Percentiles rank a stretch among this genome's conserved stretches.
phyloP scores from a whole-genome alignment of 2,797 vertebrate species.

The Garrulus glandarius region DNA sequence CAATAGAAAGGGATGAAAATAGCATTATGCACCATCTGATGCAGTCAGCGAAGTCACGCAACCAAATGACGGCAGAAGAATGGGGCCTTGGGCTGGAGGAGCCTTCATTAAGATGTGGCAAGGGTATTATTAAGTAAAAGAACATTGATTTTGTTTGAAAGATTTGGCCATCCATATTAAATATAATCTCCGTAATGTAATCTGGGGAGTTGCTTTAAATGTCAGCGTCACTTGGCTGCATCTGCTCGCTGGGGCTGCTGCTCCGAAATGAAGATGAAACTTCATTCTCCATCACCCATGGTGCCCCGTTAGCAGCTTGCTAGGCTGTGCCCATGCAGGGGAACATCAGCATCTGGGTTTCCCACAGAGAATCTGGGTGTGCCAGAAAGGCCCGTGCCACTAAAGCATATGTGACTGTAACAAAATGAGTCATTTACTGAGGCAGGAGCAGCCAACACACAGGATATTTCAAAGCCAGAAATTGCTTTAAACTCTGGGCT shows the following conservation, averaged over 20 bases:
- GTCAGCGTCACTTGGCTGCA: constrained; percentile 35
- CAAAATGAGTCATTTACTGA: not conserved
- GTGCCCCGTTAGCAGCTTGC: not conserved
- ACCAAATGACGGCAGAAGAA: constrained; percentile 43
- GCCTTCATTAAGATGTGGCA: constrained; percentile 44
- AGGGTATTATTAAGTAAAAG: constrained; percentile 53
- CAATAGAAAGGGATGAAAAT: constrained; percentile 60
- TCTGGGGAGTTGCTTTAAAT: constrained; percentile 38
- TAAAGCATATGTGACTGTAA: not conserved
- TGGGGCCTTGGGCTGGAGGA: constrained; percentile 21
- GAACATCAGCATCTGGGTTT: not conserved
- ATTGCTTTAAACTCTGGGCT: not conserved
- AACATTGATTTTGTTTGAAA: constrained; percentile 50
- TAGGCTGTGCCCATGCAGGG: not conserved
- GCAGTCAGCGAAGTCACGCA: constrained; percentile 5
- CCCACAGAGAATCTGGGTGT: not conserved
- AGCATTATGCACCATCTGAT: constrained; percentile 42
- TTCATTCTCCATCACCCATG: not conserved
- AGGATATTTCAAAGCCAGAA: not conserved
- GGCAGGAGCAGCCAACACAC: not conserved
- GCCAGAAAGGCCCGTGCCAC: not conserved
- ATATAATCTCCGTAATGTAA: constrained; percentile 56
- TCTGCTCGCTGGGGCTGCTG: not conserved
- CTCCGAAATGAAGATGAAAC: not conserved
- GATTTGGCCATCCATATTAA: constrained; percentile 50